Conservation (phyloP, 2,113 vertebrate species). For the Naja naja region DNA sequence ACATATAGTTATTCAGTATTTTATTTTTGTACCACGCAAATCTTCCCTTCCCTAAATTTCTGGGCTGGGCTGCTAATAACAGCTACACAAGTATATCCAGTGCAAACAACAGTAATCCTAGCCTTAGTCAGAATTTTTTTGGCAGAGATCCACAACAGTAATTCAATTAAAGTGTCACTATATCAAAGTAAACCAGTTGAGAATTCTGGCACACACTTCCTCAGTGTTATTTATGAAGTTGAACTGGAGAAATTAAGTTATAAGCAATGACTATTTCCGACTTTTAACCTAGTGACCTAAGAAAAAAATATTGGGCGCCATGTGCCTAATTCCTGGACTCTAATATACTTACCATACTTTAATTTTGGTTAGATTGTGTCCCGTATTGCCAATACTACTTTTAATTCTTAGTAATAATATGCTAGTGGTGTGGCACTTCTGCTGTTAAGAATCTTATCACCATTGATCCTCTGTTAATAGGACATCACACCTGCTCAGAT, state of each 20-base stretch:
- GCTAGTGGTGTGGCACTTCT: conserved; percentile 3
- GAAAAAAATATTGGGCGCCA: not conserved
- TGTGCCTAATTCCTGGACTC: not conserved
- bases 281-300: not conserved
- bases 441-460: conserved; percentile 1
- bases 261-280: not conserved
- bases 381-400: not conserved
- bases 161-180: not conserved
- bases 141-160: not conserved
- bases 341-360: not conserved
- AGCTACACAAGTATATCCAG: not conserved
- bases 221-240: not conserved
- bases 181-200: not conserved
- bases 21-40: not conserved
- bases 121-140: not conserved
- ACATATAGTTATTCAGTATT: not conserved
- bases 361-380: not conserved
- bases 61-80: not conserved
- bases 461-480: conserved; percentile 19
- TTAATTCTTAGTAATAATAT: not conserved
- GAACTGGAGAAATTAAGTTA: not conserved
- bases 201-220: not conserved
- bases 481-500: conserved; percentile 7
- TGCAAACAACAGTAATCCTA: not conserved
- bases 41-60: not conserved